Conservation (phyloP, 1,140 invertebrate genomes). For the Venustaconcha ellipsiformis region DNA sequence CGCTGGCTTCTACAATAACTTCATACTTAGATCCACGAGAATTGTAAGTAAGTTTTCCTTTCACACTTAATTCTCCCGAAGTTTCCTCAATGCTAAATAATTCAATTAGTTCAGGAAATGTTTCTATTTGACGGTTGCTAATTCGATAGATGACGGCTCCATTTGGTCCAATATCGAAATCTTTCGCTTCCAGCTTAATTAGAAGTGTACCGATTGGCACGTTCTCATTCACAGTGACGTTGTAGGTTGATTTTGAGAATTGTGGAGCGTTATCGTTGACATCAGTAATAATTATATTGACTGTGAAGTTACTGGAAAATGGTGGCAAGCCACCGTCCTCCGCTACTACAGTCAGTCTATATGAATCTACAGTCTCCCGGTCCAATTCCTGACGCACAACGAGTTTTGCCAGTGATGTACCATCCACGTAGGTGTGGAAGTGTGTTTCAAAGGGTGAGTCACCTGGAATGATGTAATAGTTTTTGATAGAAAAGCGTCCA, state of each 20-base stretch:
- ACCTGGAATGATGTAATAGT: conserved; percentile 38
- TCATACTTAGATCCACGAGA: conserved; percentile 34
- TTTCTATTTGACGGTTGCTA: conserved; percentile 37
- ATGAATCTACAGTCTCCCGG: conserved; percentile 89
- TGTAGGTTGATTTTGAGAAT: conserved; percentile 71
- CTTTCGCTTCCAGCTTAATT: conserved; percentile 47
- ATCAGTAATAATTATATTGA: conserved; percentile 74
- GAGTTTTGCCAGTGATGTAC: conserved; percentile 46
- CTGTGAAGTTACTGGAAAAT: conserved; percentile 69
- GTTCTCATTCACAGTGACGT: conserved; percentile 81
- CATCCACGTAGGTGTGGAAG: conserved; percentile 40
- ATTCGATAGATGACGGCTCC: conserved; percentile 54
- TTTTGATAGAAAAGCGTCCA: conserved; percentile 45
- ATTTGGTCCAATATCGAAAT: conserved; percentile 56
- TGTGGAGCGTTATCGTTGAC: conserved; percentile 92
- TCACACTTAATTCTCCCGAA: conserved; percentile 83
- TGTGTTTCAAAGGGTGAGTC: conserved; percentile 40
- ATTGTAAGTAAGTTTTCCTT: conserved; percentile 54
- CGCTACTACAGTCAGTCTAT: conserved; percentile 88
- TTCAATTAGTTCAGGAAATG: conserved; percentile 30
- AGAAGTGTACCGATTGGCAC: conserved; percentile 35
- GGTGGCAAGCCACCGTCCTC: conserved; percentile 87
- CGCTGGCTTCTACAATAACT: conserved; percentile 71
- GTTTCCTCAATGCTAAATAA: conserved; percentile 84
- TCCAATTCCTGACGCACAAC: conserved; percentile 74